Conservation (phyloP, 2,797 vertebrate species). For the Ptychadena robeensis region DNA sequence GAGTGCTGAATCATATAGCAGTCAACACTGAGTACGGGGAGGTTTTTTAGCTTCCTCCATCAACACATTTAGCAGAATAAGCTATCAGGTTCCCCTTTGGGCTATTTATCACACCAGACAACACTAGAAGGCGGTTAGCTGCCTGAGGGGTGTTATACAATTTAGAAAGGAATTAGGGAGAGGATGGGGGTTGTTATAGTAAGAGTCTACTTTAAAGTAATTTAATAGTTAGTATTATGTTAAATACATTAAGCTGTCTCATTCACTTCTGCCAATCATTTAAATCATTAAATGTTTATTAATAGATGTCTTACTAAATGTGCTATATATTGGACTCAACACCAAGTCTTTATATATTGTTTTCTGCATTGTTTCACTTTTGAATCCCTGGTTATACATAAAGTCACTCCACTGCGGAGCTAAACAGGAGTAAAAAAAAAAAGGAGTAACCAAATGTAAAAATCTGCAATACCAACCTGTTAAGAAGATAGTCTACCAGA, state of each 20-base stretch:
- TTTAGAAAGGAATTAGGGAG: conserved; percentile 52
- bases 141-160: conserved; percentile 35
- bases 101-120: conserved; percentile 28
- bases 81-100: conserved; percentile 34
- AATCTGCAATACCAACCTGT: no score
- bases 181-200: conserved; percentile 36
- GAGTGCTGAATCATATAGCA: conserved; percentile 36
- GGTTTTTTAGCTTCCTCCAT: conserved; percentile 4
- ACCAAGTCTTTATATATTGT: no score
- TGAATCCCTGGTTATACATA: no score
- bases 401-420: no score
- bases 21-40: conserved; percentile 27
- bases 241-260: conserved; percentile 23
- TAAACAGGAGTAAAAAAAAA: no score
- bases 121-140: conserved; percentile 34
- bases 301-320: not conserved
- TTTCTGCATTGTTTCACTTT: no score
- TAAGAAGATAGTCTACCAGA: no score
- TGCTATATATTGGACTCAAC: not conserved
- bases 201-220: conserved; percentile 50
- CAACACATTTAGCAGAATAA: conserved; percentile 11
- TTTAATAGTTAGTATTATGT: conserved; percentile 31
- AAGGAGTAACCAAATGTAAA: no score
- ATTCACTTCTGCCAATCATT: conserved; percentile 26
- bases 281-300: not conserved